Evolutionary conservation across 2,797 vertebrate species (phyloP), one percentile per base, ranked within the genome.

Genomic region (Ceryle rudis): DNA sequence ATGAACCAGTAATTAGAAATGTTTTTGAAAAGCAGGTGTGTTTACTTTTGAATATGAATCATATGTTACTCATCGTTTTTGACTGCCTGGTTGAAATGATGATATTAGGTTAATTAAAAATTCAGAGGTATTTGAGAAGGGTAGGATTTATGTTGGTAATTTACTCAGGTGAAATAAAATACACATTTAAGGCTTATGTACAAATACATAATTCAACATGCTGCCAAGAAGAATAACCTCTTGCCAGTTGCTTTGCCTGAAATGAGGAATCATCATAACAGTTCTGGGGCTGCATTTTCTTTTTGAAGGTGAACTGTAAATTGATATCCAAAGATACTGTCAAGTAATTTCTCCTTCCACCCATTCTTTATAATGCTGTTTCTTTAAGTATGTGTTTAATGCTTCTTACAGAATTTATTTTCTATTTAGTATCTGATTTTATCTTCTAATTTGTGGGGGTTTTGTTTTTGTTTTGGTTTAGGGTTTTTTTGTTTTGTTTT

Each of bases 71-170:
- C 72, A 89, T 71, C 3, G 0, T 47, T 81, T 84, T 81, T 91
- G 90, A 57, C 82, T 95, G 71, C 64, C 62, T 92, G 44, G 64
- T 12, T 84, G 83, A 84, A 97, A 89, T 91, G 21, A 78, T 83
- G 64, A 25, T 86, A 86, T 90, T 88, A 81, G 42, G n/a, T 87
- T 97, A 78, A 96, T 93, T 97, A 90, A 90, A 93, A 94, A 94
- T 95, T 70, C 79, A 71, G 80, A 77, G 67, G 19, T 82, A 81
- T 73, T 85, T 84, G 62, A 83, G 78, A 90, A 88, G 88, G 67
- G 37, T 62, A 82, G 79, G 91, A 92, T 97, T 96, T 91, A 82
- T 61, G 17, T 10, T 14, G 8, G 55, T 81, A 83, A 89, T 93
- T 93, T 90, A 81, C 81, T 81, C 33, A 44, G 92, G 80, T 96